Evolutionary conservation across 2,113 vertebrate species (phyloP), one percentile per base, ranked within the genome.

Genomic region (Ellobius talpinus): DNA sequence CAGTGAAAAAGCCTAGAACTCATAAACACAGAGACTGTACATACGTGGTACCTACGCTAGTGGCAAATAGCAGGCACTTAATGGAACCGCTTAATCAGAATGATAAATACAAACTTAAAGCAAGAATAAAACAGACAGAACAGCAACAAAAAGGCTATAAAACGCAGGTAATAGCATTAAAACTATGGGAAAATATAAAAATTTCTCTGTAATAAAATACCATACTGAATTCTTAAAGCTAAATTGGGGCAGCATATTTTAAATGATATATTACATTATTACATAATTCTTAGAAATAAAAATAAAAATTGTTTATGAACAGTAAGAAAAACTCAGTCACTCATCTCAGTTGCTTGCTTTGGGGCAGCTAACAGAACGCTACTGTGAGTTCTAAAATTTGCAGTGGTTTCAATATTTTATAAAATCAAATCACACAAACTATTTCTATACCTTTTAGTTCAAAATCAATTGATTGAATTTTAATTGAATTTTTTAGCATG

Each of bases 221-320:
- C 52, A 55, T 89, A 87, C 14, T 68, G 14, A 9, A 63, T 58
- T 7, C n/a, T 63, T 89, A 93, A 93, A 94, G 68, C 3, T 82
- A 93, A 61, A 84, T 79, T 47, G 45, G 7, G 52, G 24, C 73
- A 61, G 16, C 13, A 45, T 65, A 58, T 85, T 45, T 61, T 4
- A 7, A 84, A 58, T 90, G 79, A 79, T 65, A 1, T 58, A 95
- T 78, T 31, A 93, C 78, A 89, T 92, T 58, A 95, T 78, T 36
- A 94, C 73, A 87, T 92, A 90, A 72, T 42, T 85, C 68, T 90
- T 84, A 2, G 68, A 92, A 94, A 55, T n/a, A n/a, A n/a, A n/a
- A n/a, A n/a, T n/a, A n/a, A n/a, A n/a, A n/a, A n/a, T n/a, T 73
- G 88, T 63, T 91, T 73, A 70, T 39, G 10, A 95, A 94, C 88